A percentile compares a stretch with the other conserved stretches of the same genome.
phyloP scores from a whole-genome alignment of 2,797 vertebrate genomes.

The Pteropus rufus region DNA sequence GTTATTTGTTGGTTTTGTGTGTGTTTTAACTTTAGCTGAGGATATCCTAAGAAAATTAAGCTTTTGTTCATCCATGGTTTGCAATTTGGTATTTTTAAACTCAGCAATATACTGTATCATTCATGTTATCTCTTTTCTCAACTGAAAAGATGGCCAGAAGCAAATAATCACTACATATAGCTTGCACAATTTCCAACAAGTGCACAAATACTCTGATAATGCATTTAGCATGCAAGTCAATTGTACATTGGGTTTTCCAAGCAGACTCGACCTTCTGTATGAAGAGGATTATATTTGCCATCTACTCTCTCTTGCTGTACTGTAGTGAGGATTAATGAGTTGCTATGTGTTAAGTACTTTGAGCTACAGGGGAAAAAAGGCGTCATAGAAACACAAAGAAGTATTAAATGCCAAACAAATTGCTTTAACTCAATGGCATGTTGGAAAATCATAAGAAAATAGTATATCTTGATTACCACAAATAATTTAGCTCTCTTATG shows the following conservation, averaged over 20 bases:
- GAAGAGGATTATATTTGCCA: not conserved
- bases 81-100: not conserved
- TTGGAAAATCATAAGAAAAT: slow-evolving; percentile 25
- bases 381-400: not conserved
- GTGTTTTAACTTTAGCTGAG: not conserved
- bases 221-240: not conserved
- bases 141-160: slow-evolving; percentile 33
- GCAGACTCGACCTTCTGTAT: not conserved
- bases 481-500: not conserved
- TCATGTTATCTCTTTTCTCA: slow-evolving; percentile 3
- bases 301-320: not conserved
- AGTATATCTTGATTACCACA: slow-evolving; percentile 16
- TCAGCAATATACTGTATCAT: not conserved
- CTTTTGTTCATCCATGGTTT: not conserved
- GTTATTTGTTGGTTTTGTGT: not conserved
- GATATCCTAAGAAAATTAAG: not conserved
- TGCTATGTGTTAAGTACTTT: not conserved
- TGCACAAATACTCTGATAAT: not conserved
- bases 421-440: not conserved
- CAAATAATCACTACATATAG: not conserved
- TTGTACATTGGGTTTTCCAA: not conserved
- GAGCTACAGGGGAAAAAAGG: not conserved
- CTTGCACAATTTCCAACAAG: not conserved
- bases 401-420: slow-evolving; percentile 28
- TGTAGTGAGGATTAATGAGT: not conserved